Conservation (phyloP, 2,888 invertebrate species). For the Dicranocentrus wangi region DNA sequence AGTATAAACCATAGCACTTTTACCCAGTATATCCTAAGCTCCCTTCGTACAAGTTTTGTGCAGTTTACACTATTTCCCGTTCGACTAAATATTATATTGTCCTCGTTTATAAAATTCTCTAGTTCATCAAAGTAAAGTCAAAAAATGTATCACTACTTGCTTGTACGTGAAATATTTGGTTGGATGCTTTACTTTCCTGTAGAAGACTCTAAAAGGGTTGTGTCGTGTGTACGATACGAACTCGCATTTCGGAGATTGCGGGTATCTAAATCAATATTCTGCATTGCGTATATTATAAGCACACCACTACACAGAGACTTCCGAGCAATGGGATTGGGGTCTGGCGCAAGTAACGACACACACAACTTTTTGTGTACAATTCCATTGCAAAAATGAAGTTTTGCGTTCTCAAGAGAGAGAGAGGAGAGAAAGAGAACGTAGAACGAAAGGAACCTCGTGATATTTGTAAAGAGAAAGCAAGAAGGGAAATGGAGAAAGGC, state of each 20-base stretch:
- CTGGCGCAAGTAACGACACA: background rate
- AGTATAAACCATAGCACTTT: no score
- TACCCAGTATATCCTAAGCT: no score
- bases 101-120: background rate
- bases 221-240: no score
- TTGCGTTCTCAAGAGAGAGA: slow-evolving; percentile 1
- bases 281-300: slow-evolving; percentile 65
- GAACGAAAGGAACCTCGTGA: background rate
- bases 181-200: no score
- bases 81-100: no score
- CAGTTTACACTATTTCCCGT: no score
- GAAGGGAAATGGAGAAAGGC: background rate
- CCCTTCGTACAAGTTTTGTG: no score
- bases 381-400: slow-evolving; percentile 21
- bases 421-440: background rate
- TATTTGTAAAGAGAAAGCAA: background rate
- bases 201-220: no score
- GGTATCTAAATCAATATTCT: slow-evolving; percentile 68
- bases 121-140: slow-evolving; percentile 7
- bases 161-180: no score
- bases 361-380: background rate
- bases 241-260: slow-evolving; percentile 55
- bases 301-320: background rate
- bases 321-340: background rate
- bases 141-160: no score